Percentiles rank a stretch among this genome's conserved stretches.
These are phyloP conservation scores for Sebastes hubbsi DNA, from an alignment of 2,797 vertebrate genomes.

Conservation along the genomic window DNA sequence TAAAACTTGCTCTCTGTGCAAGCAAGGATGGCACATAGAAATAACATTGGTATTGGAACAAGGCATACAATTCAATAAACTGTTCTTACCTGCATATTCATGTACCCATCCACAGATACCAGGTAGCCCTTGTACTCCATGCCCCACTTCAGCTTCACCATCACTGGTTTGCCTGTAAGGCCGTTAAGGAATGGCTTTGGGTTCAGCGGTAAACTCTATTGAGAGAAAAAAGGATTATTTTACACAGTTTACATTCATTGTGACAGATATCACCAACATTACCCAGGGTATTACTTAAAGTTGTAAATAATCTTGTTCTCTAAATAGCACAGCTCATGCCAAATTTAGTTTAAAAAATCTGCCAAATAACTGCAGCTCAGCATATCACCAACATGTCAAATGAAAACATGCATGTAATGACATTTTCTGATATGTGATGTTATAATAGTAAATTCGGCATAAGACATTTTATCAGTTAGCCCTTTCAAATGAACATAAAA, in stretches of 20 bases:
- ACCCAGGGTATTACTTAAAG: background rate
- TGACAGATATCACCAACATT: background rate
- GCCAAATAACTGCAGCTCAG: background rate
- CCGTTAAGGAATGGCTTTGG: conserved; percentile 98
- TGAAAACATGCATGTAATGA: background rate
- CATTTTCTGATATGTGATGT: too few relatives aligned
- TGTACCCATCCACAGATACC: conserved; percentile 97
- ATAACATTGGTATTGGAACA: background rate
- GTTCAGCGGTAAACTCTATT: conserved; percentile 96
- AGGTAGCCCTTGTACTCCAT: conserved; percentile 99
- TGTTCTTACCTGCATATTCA: conserved; percentile 95
- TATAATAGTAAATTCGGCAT: background rate
- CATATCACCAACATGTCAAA: background rate
- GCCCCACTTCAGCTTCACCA: conserved; percentile 99
- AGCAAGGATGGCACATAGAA: background rate
- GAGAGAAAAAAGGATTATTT: background rate
- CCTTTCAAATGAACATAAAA: background rate
- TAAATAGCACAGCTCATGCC: background rate
- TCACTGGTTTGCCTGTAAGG: conserved; percentile 96
- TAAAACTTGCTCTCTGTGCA: background rate
- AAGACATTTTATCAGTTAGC: background rate
- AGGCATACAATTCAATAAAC: background rate
- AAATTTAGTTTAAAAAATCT: background rate
- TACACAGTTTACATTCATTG: background rate
- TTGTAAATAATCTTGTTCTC: background rate